Evolutionary conservation across 1,140 invertebrate species (phyloP).

Genomic region (Potamilus streckersoni): DNA sequence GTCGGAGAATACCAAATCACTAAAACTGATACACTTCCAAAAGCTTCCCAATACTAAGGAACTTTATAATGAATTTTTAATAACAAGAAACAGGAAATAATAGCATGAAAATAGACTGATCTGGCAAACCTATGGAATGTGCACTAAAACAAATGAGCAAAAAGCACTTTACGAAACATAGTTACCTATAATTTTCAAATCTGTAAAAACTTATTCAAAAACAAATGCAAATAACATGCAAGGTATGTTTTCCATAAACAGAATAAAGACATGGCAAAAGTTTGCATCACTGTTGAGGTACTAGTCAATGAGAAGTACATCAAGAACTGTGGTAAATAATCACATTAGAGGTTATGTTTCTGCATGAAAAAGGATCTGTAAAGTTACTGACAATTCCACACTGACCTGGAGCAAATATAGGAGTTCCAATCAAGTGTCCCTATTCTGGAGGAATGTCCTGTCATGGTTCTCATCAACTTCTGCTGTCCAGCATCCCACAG

Average conservation of each 20-base stretch:
- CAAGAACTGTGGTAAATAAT: too few relatives aligned
- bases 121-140: too few relatives aligned
- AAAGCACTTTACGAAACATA: too few relatives aligned
- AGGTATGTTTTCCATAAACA: neutral
- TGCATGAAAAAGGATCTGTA: neutral
- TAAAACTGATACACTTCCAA: too few relatives aligned
- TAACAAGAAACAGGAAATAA: too few relatives aligned
- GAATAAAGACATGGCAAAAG: neutral
- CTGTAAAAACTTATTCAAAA: neutral
- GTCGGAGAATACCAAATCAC: too few relatives aligned
- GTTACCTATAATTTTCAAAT: too few relatives aligned
- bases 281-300: neutral
- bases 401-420: conserved; percentile 77
- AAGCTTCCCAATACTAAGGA: too few relatives aligned
- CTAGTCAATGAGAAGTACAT: too few relatives aligned
- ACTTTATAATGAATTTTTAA: too few relatives aligned
- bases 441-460: conserved; percentile 81
- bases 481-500: conserved; percentile 71
- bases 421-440: conserved; percentile 90
- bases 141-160: too few relatives aligned
- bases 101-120: too few relatives aligned
- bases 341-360: neutral
- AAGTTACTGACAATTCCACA: neutral
- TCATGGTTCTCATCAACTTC: conserved; percentile 70
- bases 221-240: neutral